Evolutionary conservation across 1,140 invertebrate species (phyloP).

Genomic region (Cherax destructor): DNA sequence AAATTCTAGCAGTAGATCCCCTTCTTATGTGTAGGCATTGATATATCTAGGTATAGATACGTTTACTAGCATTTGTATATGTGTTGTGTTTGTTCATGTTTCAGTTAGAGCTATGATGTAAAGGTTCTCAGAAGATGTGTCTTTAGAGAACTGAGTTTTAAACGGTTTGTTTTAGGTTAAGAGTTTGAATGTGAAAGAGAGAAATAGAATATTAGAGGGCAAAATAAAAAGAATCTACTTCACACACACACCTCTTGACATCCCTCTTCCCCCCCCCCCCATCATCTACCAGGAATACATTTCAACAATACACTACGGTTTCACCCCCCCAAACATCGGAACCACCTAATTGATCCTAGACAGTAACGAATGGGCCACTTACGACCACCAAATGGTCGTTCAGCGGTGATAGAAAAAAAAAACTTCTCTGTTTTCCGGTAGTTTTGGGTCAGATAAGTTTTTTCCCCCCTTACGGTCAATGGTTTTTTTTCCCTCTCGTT

Average conservation of each 20-base stretch:
- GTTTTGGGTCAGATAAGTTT: neutral
- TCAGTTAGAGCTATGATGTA: no score
- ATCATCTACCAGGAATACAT: neutral
- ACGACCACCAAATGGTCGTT: conserved; percentile 51
- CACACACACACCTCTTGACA: no score
- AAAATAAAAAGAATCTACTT: neutral
- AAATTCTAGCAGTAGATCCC: no score
- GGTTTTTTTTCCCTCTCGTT: neutral
- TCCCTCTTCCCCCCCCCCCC: conserved; percentile 1
- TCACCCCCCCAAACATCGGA: conserved; percentile 37
- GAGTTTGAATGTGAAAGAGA: no score
- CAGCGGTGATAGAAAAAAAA: conserved; percentile 9
- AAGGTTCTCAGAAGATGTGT: no score
- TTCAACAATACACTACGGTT: neutral
- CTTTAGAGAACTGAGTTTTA: no score
- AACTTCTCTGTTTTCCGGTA: neutral
- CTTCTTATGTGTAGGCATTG: neutral
- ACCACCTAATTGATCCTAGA: conserved; percentile 61
- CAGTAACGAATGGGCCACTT: conserved; percentile 60
- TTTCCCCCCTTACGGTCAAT: neutral
- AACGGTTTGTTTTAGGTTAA: no score
- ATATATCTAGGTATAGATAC: neutral
- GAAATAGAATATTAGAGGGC: no score
- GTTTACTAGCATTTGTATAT: neutral
- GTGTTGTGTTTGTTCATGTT: no score